Evolutionary conservation across 2,888 invertebrate species (phyloP).

Genomic region (Drosophila limbata): DNA sequence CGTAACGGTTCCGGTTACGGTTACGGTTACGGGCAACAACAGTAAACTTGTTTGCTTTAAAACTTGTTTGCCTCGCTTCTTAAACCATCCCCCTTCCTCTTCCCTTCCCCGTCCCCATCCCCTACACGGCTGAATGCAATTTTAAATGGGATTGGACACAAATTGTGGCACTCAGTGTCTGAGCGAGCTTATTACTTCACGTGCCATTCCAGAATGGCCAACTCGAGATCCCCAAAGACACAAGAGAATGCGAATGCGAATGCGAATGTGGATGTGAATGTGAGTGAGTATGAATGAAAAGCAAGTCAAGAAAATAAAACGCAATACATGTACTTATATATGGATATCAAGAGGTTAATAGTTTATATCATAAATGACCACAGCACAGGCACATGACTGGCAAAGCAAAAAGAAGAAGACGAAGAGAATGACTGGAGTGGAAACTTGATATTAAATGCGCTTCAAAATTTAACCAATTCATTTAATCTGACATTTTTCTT

Average conservation of each 20-base stretch:
- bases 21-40: constrained; percentile 53
- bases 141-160: constrained; percentile 59
- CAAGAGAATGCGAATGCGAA: neutral
- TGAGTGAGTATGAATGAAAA: neutral
- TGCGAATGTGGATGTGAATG: too few species aligned
- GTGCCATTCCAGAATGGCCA: constrained; percentile 14
- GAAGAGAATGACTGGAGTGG: too few species aligned
- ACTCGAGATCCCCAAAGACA: constrained; percentile 21
- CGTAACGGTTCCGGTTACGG: constrained; percentile 65
- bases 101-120: neutral
- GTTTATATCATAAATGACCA: constrained; percentile 12
- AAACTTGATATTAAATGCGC: neutral
- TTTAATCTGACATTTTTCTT: neutral
- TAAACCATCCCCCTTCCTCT: neutral
- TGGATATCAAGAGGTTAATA: constrained; percentile 19
- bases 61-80: constrained; percentile 49
- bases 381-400: too few species aligned
- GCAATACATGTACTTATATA: constrained; percentile 5
- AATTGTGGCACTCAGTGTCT: constrained; percentile 56
- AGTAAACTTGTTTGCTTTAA: constrained; percentile 68
- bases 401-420: neutral
- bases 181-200: constrained; percentile 34
- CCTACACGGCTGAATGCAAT: constrained; percentile 43
- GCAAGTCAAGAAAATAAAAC: constrained; percentile 8
- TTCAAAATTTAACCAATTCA: neutral